phyloP scores from a whole-genome alignment of 1,140 invertebrate genomes.

The Eumaeus atala region DNA sequence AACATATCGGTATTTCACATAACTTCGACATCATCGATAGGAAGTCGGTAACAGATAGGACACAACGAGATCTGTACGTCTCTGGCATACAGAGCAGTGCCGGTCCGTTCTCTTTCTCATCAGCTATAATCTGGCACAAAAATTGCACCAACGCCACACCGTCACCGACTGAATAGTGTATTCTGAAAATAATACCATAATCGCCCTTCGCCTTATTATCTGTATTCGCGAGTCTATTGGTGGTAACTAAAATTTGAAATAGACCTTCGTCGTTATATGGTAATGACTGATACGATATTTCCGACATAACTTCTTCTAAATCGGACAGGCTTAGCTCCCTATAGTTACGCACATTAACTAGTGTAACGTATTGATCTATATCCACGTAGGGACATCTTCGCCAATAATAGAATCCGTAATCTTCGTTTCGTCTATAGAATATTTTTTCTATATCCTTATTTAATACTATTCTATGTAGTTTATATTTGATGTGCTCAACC shows the following conservation, averaged over 20 bases:
- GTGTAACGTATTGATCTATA: constrained; percentile 55
- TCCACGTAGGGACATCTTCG: constrained; percentile 48
- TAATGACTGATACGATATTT: constrained; percentile 52
- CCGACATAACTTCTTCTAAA: constrained; percentile 52
- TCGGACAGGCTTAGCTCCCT: constrained; percentile 34
- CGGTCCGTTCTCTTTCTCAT: constrained; percentile 29
- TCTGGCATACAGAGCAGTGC: constrained; percentile 29
- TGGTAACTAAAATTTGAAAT: constrained; percentile 73
- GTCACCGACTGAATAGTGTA: constrained; percentile 74
- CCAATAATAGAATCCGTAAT: constrained; percentile 74
- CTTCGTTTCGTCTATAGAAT: constrained; percentile 57
- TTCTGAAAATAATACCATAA: constrained; percentile 69
- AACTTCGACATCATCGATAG: constrained; percentile 36
- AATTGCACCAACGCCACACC: constrained; percentile 69
- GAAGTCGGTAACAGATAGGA: constrained; percentile 26
- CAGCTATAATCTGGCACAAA: constrained; percentile 61
- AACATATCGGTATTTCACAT: constrained; percentile 38
- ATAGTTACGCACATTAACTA: constrained; percentile 46
- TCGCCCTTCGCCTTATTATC: constrained; percentile 27
- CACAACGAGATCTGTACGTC: constrained; percentile 22
- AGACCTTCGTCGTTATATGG: constrained; percentile 60
- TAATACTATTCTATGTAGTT: constrained; percentile 28
- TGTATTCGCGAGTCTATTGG: constrained; percentile 37
- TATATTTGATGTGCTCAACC: constrained; percentile 37
- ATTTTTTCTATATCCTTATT: constrained; percentile 47